Evolutionary conservation across 2,888 invertebrate species (phyloP), one percentile per base, ranked within the genome.

Genomic region (Brassicogethes aeneus): DNA sequence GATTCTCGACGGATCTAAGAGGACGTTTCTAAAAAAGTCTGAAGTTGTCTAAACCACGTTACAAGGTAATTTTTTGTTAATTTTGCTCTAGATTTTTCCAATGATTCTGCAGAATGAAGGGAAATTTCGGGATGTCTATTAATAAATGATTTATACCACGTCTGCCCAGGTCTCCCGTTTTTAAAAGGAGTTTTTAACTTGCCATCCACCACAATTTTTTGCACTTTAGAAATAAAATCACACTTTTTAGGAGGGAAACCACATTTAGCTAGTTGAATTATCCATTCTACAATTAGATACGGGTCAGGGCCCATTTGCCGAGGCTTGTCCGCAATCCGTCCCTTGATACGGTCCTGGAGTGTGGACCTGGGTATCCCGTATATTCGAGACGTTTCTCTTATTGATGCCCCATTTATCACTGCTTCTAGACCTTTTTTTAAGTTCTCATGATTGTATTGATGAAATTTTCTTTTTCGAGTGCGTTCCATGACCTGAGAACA

Each of bases 171-270:
- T 16, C 30, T 44, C 2, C 36, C 37, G 31, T 48, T 33, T 40
- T 44, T 43, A 30, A 48, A 48, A 2, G 40, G 39, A 2, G 39
- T 46, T 42, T 41, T 17, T n/a, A 43, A 32, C 3, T 43, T 42
- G 17, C 13, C 34, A 13, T 42, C 44, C 12, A 14, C 2, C 12
- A 41, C 45, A 15, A 48, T 50, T 50, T 54, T 54, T 34, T 54
- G 50, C 13, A 54, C 55, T 23, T 52, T 52, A 35, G 52, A 43
- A 29, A 55, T 42, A 14, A 56, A 36, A 34, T 55, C 51, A 15
- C 50, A 42, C 40, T 57, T 55, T 43, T 57, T 54, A 2, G 56
- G 44, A 17, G 54, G 53, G 42, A 56, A 58, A 31, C 55, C 56
- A 50, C 54, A 54, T 46, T 54, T 55, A 3, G 54, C 42, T 32